phyloP scores from a whole-genome alignment of 2,888 invertebrate genomes.

The Aleiodes testaceus region DNA sequence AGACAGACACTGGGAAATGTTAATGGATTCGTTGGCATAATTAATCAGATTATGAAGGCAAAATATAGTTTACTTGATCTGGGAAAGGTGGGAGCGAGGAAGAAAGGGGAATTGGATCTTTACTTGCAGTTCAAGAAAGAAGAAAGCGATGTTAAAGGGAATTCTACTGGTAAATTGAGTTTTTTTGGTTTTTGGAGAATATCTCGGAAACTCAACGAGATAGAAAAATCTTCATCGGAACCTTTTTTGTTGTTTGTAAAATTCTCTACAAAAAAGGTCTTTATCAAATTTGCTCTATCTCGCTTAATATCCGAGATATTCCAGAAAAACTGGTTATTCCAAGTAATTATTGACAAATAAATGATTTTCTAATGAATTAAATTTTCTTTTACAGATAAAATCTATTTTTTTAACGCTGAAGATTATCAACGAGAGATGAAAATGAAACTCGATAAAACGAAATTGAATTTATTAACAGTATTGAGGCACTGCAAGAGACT shows the following conservation, averaged over 20 bases:
- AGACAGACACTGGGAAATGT: constrained; percentile 58
- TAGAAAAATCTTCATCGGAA: too few relatives aligned
- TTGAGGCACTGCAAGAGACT: constrained; percentile 66
- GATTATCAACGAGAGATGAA: constrained; percentile 64
- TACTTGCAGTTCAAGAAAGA: constrained; percentile 63
- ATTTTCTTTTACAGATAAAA: constrained; percentile 56
- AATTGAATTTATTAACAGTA: constrained; percentile 65
- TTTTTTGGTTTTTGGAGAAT: background rate
- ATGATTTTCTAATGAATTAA: background rate
- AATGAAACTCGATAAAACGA: constrained; percentile 64
- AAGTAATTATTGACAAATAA: too few relatives aligned
- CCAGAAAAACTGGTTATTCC: too few relatives aligned
- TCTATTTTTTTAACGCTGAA: constrained; percentile 63
- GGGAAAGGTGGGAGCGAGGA: constrained; percentile 63
- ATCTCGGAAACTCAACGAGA: too few relatives aligned
- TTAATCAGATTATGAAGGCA: constrained; percentile 63
- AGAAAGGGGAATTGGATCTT: constrained; percentile 63
- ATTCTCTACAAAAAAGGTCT: background rate
- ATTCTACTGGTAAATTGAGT: background rate
- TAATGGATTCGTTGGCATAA: constrained; percentile 58
- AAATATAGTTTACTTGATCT: constrained; percentile 64
- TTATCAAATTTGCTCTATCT: background rate
- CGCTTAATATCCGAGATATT: too few relatives aligned
- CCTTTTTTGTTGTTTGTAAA: too few relatives aligned
- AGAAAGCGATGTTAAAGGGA: constrained; percentile 54